Conservation (phyloP, 2,113 vertebrate species). For the Saccopteryx leptura region DNA sequence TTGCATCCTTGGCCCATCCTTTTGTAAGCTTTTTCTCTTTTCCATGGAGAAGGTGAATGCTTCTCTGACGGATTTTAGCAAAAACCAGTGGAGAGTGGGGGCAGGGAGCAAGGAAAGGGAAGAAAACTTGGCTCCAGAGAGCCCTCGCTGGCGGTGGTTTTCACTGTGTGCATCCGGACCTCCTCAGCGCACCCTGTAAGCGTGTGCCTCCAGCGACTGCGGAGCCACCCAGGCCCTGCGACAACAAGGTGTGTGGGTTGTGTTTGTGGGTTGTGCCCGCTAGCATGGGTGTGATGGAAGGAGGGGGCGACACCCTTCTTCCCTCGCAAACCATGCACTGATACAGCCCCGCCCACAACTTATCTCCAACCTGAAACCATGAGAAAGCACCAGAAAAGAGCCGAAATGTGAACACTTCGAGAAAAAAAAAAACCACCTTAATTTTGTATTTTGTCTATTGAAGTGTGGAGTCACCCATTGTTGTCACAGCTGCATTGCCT, state of each 20-base stretch:
- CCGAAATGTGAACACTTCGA: neutral
- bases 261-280: neutral
- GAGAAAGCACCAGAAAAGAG: neutral
- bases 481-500: neutral
- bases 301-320: conserved; percentile 35
- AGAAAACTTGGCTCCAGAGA: neutral
- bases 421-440: neutral
- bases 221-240: neutral
- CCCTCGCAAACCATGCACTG: neutral
- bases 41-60: neutral
- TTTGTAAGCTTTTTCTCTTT: neutral
- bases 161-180: neutral
- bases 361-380: neutral
- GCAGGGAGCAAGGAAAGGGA: neutral
- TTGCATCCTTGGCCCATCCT: neutral
- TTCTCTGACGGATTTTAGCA: neutral
- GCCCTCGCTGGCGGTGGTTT: neutral
- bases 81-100: neutral
- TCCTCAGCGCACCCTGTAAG: conserved; percentile 23
- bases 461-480: neutral
- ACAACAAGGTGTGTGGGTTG: conserved; percentile 48
- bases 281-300: conserved; percentile 48
- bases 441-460: neutral
- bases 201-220: neutral
- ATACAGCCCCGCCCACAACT: neutral